Base-by-base conservation (phyloP, 2,113 vertebrate species). In the Genyomyrus donnyi region DNA sequence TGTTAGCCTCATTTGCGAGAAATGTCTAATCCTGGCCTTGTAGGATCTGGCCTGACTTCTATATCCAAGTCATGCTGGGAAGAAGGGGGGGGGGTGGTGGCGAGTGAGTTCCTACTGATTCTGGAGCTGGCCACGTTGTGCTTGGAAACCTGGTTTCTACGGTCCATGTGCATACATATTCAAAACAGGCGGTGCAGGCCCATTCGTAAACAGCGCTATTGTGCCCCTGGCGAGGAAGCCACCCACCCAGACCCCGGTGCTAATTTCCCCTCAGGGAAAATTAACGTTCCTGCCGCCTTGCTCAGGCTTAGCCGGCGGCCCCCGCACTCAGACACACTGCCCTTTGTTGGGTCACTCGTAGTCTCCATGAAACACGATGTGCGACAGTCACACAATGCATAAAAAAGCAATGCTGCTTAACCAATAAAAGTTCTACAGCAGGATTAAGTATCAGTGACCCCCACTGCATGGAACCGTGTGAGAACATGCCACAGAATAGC, bases 111-210 rank as follows among this genome's bases (percentile, higher is more conserved):
- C 84, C 11, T 49, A 49, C 52, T 24, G 35, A 24, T 56, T 88
- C 70, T 88, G 89, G 77, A 45, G 56, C 83, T 89, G 17, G 45
- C 27, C 53, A 15, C 19, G 70, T 50, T 70, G 39, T 42, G 24
- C 49, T 58, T 91, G 91, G 87, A 91, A 90, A 89, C 15, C 56
- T 19, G 24, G 39, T 49, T 85, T 83, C 84, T 83, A 85, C 70
- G 35, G 89, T 90, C 91, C 91, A 84, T 91, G 91, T 45, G 85
- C 90, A 89, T 92, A 87, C 91, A 93, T 92, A 92, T 91, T 91
- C 91, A 92, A 49, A n/a, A 88, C 31, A 58, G 45, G 84, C 74
- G 74, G 45, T 85, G 70, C 88, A 84, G 66, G 35, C 89, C 90
- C 88, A 85, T 93, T 92, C 90, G 91, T 91, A 91, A 92, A 91